These are phyloP conservation scores for Musca vetustissima DNA, from an alignment of 1,140 invertebrate species.

Conservation along the genomic window DNA sequence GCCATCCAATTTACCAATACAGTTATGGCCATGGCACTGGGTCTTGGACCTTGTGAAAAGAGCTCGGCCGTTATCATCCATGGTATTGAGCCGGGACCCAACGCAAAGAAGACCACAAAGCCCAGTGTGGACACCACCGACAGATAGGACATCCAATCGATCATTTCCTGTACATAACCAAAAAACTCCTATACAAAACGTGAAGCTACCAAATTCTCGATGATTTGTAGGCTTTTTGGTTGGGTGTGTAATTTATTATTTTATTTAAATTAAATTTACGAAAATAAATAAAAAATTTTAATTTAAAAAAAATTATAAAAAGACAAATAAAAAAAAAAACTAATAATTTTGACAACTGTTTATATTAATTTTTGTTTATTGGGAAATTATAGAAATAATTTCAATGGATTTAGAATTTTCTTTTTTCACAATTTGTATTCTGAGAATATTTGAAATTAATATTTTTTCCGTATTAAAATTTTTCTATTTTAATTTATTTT, in stretches of 20 bases:
- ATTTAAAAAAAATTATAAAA: conserved; percentile 3
- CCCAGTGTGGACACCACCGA: conserved; percentile 90
- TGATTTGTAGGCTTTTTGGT: conserved; percentile 53
- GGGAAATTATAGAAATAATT: no score
- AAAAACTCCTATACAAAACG: conserved; percentile 83
- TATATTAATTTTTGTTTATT: no score
- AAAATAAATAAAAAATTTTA: background rate
- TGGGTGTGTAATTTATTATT: conserved; percentile 7
- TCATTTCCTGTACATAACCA: conserved; percentile 95
- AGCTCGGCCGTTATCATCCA: conserved; percentile 99
- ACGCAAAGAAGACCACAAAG: conserved; percentile 96
- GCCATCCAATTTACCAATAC: conserved; percentile 98
- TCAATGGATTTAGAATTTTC: no score
- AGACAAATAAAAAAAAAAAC: conserved; percentile 15
- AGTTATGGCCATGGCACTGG: conserved; percentile 96
- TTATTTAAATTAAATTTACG: conserved; percentile 12
- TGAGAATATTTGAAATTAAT: no score
- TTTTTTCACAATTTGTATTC: no score
- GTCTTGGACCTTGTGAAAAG: conserved; percentile 94
- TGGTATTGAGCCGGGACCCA: conserved; percentile 95
- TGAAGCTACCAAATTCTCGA: conserved; percentile 56
- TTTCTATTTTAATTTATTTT: no score
- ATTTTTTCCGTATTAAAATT: no score
- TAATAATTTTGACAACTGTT: background rate
- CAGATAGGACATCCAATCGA: conserved; percentile 95